Evolutionary conservation across 1,140 invertebrate species (phyloP), one percentile per base, ranked within the genome.

Genomic region (Prorops nasuta): DNA sequence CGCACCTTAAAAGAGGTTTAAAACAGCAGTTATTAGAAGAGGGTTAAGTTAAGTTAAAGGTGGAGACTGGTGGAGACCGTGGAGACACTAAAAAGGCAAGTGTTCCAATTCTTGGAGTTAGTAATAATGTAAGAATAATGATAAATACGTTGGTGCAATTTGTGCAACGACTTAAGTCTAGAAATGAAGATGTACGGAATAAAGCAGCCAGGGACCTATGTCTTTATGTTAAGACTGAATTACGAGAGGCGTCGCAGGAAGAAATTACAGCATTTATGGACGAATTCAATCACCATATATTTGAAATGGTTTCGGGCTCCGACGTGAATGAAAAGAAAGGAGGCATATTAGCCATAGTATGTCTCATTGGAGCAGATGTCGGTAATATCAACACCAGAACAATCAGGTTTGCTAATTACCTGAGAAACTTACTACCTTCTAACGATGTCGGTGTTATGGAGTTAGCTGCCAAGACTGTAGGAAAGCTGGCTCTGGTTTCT

Each of bases 321-420:
- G 94, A 98, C 74, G 84, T 91, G 14, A 92, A 93, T 78, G 94
- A 98, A 68, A 95, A 94, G 65, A 97, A 97, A 74, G 95, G 94
- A 37, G 95, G 92, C 39, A 94, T 97, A 51, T 74, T 97, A 17
- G 94, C 95, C 16, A 98, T 98, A 69, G 91, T 95, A 52, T 95
- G 90, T 66, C 79, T 98, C 3, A 91, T 97, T 58, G 90, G 89
- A 36, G 91, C 93, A 19, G 94, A 98, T 78, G 88, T 94, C 50
- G 92, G 94, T 17, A 95, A 94, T 60, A 91, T 91, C 38, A 91
- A 89, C 62, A 94, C 90, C 3, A 78, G 92, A 53, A 93, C 93
- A 35, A 92, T 90, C 51, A 82, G 94, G 51, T 98, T 96, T 81
- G 90, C 92, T 0, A 97, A 96, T 76, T 95, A 96, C 58, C 75